These are phyloP conservation scores for Rhincodon typus DNA, from an alignment of 2,797 vertebrate species.

Conservation along the genomic window DNA sequence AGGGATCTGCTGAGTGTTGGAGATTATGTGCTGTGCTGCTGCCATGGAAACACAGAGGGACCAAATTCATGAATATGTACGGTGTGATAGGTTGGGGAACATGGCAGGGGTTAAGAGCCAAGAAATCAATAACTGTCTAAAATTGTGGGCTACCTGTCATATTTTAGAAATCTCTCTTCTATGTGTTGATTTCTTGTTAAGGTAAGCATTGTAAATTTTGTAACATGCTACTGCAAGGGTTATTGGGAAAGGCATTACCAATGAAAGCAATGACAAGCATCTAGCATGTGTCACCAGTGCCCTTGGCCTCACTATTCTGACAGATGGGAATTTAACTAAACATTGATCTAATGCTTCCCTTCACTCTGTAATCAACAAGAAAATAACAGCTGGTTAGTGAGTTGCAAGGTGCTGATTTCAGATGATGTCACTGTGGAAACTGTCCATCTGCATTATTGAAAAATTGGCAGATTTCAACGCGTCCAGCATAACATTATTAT, in stretches of 20 bases:
- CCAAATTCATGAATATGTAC: neutral
- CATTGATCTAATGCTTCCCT: neutral
- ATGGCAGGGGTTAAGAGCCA: neutral
- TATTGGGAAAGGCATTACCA: neutral
- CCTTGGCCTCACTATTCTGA: neutral
- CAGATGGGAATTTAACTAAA: slow-evolving; percentile 6
- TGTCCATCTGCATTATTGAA: neutral
- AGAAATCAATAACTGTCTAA: neutral
- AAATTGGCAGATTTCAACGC: slow-evolving; percentile 17
- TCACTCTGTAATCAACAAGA: neutral
- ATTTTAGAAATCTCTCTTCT: neutral
- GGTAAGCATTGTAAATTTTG: neutral
- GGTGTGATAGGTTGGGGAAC: neutral
- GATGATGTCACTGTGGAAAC: neutral
- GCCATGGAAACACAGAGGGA: neutral
- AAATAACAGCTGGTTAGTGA: slow-evolving; percentile 9
- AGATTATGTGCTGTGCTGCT: neutral
- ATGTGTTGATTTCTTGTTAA: neutral
- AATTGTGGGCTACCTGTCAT: neutral
- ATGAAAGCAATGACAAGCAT: neutral
- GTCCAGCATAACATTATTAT: neutral
- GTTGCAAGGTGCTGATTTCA: neutral
- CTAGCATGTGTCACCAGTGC: neutral
- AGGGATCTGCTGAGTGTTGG: neutral
- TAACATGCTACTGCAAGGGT: neutral